Base-by-base conservation (phyloP, 2,113 vertebrate genomes). In the Acrocephalus kingi region DNA sequence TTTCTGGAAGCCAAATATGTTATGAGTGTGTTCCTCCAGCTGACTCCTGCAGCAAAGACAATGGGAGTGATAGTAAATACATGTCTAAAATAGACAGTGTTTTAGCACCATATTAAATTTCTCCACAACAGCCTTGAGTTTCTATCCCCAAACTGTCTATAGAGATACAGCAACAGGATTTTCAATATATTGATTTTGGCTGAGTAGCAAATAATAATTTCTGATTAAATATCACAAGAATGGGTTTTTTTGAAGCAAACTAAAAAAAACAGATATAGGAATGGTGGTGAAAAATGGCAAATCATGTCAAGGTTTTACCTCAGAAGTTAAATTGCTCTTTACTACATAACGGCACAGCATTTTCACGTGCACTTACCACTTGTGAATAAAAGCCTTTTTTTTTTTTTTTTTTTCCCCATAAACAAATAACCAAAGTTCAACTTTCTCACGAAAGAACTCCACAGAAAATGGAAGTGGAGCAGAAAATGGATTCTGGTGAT, bases 311-410 rank as follows among this genome's bases (percentile, higher is more conserved):
- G 25, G 30, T 27, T 83, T 90, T 77, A 43, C 35, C 22, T 80
- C 46, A 49, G 41, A 73, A 91, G 28, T 35, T 67, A 31, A 19
- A 52, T 12, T 33, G 18, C 41, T 87, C 49, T 46, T 81, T 18
- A 15, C 59, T 30, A 9, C 0, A 1, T 33, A 69, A 35, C 3
- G 7, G 35, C 46, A n/a, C 30, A n/a, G 41, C 0, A 1, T 25
- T 43, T 63, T 41, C 52, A 67, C 2, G 2, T 18, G 43, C 25
- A 23, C 4, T 31, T 58, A 39, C 15, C 55, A n/a, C 17, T 61
- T 51, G 45, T 51, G 51, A 74, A 83, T 76, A 88, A 89, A 84
- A 90, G 27, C 3, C 13, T 1, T 1, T 33, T 83, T 75, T 66
- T 66, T 0, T 83, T 75, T 66, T 66, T 0, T 35, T 35, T 35